Conservation (phyloP, 2,113 vertebrate genomes). For the Polyodon spathula region DNA sequence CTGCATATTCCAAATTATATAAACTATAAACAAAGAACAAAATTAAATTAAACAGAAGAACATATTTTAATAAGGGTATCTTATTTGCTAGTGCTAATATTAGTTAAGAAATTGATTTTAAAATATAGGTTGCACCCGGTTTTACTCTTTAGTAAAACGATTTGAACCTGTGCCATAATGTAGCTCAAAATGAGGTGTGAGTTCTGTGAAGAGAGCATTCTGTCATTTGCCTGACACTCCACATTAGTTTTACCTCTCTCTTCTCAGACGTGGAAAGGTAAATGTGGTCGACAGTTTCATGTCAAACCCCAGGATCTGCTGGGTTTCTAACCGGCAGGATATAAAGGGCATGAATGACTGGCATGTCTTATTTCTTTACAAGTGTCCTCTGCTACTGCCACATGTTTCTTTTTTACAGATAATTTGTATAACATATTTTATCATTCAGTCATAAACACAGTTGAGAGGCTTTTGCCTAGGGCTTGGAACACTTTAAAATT, state of each 20-base stretch:
- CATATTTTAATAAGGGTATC: too few species aligned
- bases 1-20: too few species aligned
- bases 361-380: slow-evolving; percentile 76
- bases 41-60: too few species aligned
- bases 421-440: slow-evolving; percentile 87
- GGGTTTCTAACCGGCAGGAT: background rate
- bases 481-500: slow-evolving; percentile 81
- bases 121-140: too few species aligned
- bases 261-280: background rate
- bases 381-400: slow-evolving; percentile 73
- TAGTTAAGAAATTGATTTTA: too few species aligned
- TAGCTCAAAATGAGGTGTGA: too few species aligned
- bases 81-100: too few species aligned
- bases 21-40: too few species aligned
- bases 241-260: background rate
- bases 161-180: too few species aligned
- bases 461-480: slow-evolving; percentile 83
- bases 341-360: slow-evolving; percentile 58
- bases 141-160: too few species aligned
- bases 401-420: slow-evolving; percentile 82
- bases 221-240: background rate
- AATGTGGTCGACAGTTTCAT: background rate
- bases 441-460: slow-evolving; percentile 81
- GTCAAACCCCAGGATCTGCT: background rate
- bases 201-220: too few species aligned